Evolutionary conservation across 2,113 vertebrate species (phyloP), one percentile per base, ranked within the genome.

Genomic region (Pseudorectes ferrugineus): DNA sequence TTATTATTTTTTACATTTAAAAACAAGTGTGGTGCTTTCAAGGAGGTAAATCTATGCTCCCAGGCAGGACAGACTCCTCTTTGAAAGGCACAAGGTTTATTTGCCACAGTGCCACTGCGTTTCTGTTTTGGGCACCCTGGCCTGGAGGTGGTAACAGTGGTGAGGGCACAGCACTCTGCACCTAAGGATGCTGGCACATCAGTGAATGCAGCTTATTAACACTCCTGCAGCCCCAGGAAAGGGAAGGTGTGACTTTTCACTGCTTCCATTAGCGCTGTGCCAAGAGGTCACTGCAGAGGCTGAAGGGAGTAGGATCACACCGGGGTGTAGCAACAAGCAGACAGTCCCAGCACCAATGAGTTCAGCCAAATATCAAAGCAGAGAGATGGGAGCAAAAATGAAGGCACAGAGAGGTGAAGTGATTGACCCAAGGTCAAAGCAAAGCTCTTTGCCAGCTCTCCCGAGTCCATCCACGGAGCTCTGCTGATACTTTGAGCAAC

Each of bases 401-500:
- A 67, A 84, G 36, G 52, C 63, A 59, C 19, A 43, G 36, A 49
- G 51, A 71, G 55, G 10, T 35, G 31, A 86, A 88, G 35, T 10
- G 33, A n/a, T 25, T 83, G 57, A 43, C 20, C 36, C 26, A 63
- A 89, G 62, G 75, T 58, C 38, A 63, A 33, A 35, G 49, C 33
- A 72, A 70, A 79, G 25, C 43, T 51, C 36, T 71, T 61, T 48
- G 48, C 19, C 25, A 75, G 24, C 67, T 51, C 46, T 79, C 10
- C 3, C 3, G 26, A 65, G 46, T 7, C 9, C 26, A 10, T 3
- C 72, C 11, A 0, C 21, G 62, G 61, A 49, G 51, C 42, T 81
- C n/a, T 35, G 33, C 29, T 0, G 2, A 29, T 33, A 35, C 33
- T 55, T 49, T 0, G 0, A 61, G 38, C 35, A 36, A 24, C 63